A percentile compares a stretch with the other conserved stretches of the same genome.
Evolutionary conservation across 2,113 vertebrate genomes (phyloP).

Genomic region (Motacilla alba): DNA sequence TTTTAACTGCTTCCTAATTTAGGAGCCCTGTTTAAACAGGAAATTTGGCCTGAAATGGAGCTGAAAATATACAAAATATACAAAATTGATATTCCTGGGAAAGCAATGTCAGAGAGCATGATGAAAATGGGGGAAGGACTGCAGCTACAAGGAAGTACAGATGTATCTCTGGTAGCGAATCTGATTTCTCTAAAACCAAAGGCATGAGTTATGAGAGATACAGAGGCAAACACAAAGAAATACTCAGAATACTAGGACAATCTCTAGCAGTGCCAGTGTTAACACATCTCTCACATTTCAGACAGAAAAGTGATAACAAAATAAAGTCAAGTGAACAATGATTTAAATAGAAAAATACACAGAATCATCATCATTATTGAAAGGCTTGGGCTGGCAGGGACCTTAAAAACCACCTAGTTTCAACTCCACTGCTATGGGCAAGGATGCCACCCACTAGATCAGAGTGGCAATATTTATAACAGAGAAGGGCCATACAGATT

Average conservation of each 20-base stretch:
- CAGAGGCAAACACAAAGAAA: background rate
- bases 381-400: background rate
- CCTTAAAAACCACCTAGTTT: background rate
- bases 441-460: background rate
- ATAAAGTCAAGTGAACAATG: background rate
- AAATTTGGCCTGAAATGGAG: background rate
- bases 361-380: background rate
- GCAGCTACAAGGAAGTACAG: background rate
- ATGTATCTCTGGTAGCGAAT: background rate
- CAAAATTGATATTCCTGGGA: background rate
- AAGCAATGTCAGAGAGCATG: background rate
- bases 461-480: background rate
- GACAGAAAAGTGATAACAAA: background rate
- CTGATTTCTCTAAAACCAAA: background rate
- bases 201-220: background rate
- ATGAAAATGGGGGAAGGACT: background rate
- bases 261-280: background rate
- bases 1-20: background rate
- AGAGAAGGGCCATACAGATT: background rate
- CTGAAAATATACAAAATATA: background rate
- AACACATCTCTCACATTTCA: background rate
- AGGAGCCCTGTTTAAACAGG: background rate
- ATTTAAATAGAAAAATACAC: background rate
- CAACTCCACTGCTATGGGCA: background rate
- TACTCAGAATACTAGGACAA: background rate